Conservation (phyloP, 2,888 invertebrate genomes). For the Fissipunctia ypsillon region DNA sequence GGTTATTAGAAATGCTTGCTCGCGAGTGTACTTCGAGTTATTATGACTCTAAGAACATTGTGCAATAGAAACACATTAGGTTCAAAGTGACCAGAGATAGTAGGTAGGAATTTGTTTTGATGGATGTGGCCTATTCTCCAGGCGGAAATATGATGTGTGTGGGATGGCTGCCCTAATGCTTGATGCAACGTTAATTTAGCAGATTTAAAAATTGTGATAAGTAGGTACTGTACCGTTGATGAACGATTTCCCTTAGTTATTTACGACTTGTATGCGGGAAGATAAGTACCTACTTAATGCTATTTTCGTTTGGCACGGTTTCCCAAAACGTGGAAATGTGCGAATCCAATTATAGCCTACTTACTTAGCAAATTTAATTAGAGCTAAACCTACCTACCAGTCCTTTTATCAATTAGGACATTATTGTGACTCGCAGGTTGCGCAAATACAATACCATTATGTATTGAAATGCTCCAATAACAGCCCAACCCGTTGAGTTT, state of each 20-base stretch:
- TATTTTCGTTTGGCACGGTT: constrained; percentile 18
- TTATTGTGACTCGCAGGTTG: constrained; percentile 47
- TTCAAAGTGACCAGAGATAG: neutral
- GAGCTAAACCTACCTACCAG: constrained; percentile 6
- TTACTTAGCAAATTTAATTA: constrained; percentile 39
- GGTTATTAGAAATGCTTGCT: too few relatives aligned
- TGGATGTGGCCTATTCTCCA: constrained; percentile 15
- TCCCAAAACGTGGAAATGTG: constrained; percentile 16
- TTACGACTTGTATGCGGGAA: constrained; percentile 50
- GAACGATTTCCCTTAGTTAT: constrained; percentile 35
- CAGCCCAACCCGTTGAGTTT: constrained; percentile 58
- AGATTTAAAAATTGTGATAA: neutral
- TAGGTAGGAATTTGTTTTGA: constrained; percentile 20
- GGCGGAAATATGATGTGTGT: constrained; percentile 19
- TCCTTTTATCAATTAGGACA: constrained; percentile 49
- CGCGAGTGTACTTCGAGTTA: too few relatives aligned
- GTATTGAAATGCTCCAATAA: constrained; percentile 61
- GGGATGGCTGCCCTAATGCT: constrained; percentile 15
- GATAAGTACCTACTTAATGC: constrained; percentile 20
- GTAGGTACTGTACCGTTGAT: neutral
- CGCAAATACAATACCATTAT: constrained; percentile 58
- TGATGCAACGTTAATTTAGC: neutral
- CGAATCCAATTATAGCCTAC: constrained; percentile 13
- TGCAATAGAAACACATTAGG: constrained; percentile 17
- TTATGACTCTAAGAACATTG: too few relatives aligned